phyloP scores from a whole-genome alignment of 1,140 invertebrate species.

The Drosophila bifasciata region DNA sequence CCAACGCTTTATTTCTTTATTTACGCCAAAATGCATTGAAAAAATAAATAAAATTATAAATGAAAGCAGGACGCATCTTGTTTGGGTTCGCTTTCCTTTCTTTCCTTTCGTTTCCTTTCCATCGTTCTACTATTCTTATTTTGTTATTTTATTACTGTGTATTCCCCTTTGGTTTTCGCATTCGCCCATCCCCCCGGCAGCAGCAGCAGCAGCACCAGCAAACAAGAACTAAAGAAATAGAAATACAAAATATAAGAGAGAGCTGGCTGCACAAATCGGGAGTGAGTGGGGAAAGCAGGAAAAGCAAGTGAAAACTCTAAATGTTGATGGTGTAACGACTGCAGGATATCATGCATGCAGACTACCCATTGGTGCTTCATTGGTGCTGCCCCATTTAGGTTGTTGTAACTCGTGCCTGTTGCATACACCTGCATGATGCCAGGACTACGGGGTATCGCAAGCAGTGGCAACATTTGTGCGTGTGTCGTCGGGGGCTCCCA shows the following conservation, averaged over 20 bases:
- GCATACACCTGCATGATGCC: too few relatives aligned
- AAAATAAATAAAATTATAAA: conserved; percentile 82
- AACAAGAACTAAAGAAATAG: conserved; percentile 58
- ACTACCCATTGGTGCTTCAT: too few relatives aligned
- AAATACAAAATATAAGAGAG: conserved; percentile 39
- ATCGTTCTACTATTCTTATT: conserved; percentile 55
- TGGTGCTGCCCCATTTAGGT: background rate
- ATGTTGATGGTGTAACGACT: too few relatives aligned
- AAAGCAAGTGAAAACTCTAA: conserved; percentile 5
- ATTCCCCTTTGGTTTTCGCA: conserved; percentile 69
- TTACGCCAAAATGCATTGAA: conserved; percentile 73
- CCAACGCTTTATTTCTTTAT: conserved; percentile 68
- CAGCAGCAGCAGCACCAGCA: conserved; percentile 65
- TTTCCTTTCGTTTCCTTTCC: conserved; percentile 33
- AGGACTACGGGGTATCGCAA: too few relatives aligned
- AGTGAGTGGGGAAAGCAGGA: conserved; percentile 2
- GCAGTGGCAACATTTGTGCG: conserved; percentile 61
- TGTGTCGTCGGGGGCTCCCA: conserved; percentile 53
- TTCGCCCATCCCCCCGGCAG: conserved; percentile 44
- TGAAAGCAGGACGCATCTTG: conserved; percentile 62
- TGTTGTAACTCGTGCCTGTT: background rate
- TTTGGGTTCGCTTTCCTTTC: conserved; percentile 52
- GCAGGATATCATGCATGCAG: too few relatives aligned
- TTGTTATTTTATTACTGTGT: conserved; percentile 75
- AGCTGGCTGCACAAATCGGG: conserved; percentile 41